These are phyloP conservation scores for Halisarca cf. caerulea DNA, from an alignment of 37 sponge, comb jelly and placozoan genomes.

Conservation along the genomic window DNA sequence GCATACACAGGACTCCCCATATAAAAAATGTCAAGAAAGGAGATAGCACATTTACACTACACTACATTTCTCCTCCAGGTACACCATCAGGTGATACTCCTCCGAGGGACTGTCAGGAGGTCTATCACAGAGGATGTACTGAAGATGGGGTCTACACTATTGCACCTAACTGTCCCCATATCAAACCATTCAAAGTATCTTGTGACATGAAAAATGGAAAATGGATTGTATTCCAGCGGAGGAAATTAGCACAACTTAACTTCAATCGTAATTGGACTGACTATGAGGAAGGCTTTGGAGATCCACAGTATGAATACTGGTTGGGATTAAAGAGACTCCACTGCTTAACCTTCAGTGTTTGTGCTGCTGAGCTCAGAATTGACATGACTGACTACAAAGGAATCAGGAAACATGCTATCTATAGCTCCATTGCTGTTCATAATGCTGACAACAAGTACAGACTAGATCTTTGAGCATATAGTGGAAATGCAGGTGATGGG, in stretches of 20 bases:
- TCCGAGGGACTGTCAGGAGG: neutral
- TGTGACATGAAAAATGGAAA: neutral
- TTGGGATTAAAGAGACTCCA: constrained; percentile 3
- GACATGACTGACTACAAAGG: neutral
- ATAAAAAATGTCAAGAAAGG: too few relatives aligned
- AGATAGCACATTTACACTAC: too few relatives aligned
- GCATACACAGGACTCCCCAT: too few relatives aligned
- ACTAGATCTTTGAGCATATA: neutral
- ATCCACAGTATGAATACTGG: neutral
- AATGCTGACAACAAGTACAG: neutral
- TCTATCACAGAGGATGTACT: constrained; percentile 3
- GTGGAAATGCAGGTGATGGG: neutral
- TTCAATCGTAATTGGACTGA: neutral
- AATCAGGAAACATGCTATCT: neutral
- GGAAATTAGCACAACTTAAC: neutral
- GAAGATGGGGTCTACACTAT: neutral
- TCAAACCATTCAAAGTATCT: neutral
- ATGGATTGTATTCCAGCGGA: neutral
- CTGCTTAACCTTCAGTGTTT: neutral
- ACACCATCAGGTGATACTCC: too few relatives aligned
- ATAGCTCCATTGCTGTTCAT: neutral
- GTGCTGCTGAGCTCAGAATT: neutral
- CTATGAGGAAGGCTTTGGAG: neutral
- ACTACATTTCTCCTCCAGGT: too few relatives aligned
- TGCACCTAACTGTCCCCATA: neutral